A percentile compares a stretch with the other conserved stretches of the same genome.
Evolutionary conservation across 2,797 vertebrate genomes (phyloP).

Genomic region (Catharus ustulatus): DNA sequence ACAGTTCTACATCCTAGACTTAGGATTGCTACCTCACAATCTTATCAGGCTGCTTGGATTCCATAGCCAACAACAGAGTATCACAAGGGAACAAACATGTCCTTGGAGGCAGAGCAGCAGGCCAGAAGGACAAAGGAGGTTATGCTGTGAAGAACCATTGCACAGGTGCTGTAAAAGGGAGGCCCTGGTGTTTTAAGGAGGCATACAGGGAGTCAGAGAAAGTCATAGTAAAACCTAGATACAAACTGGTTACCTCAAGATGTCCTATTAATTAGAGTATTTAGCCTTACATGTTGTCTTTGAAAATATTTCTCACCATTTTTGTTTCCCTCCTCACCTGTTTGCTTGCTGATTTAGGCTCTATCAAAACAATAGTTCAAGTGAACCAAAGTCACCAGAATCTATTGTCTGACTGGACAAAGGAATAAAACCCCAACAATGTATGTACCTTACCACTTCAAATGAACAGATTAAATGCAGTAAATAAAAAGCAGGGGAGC

Average conservation of each 20-base stretch:
- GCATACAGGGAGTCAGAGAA: not conserved
- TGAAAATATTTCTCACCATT: not conserved
- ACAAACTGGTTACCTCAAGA: not conserved
- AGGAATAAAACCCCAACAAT: fast-evolving
- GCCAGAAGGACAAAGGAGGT: not conserved
- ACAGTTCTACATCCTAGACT: not conserved
- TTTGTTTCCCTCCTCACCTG: not conserved
- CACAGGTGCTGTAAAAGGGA: not conserved
- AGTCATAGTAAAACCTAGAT: not conserved
- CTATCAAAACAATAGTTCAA: not conserved
- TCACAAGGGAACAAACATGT: not conserved
- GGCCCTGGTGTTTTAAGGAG: not conserved
- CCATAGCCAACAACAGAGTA: not conserved
- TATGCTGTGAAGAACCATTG: not conserved
- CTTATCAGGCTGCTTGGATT: not conserved
- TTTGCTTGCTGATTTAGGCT: not conserved
- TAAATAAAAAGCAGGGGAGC: not conserved
- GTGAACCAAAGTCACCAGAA: not conserved
- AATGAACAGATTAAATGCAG: not conserved
- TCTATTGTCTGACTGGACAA: not conserved
- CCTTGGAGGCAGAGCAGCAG: not conserved
- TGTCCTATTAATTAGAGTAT: not conserved
- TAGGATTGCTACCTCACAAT: not conserved
- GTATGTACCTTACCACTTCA: not conserved
- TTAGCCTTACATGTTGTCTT: not conserved